Conservation (phyloP, 2,797 vertebrate species). For the Tachyglossus aculeatus region DNA sequence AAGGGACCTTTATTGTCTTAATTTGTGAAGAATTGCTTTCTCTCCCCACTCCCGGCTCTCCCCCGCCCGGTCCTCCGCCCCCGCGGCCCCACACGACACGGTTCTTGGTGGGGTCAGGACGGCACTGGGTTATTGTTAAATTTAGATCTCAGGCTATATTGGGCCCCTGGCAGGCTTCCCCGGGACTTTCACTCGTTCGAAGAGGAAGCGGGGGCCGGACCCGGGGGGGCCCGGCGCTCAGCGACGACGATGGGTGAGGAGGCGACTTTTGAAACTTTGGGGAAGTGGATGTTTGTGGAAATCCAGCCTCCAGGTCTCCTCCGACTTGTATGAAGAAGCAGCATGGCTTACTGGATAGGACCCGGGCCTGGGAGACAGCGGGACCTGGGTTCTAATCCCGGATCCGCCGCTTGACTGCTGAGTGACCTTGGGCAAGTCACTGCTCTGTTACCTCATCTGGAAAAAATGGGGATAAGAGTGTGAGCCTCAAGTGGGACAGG, state of each 20-base stretch:
- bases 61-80: no score
- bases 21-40: slow-evolving; percentile 81
- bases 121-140: slow-evolving; percentile 83
- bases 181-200: slow-evolving; percentile 82
- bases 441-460: not conserved
- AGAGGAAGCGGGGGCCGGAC: slow-evolving; percentile 78
- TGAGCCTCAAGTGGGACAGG: no score
- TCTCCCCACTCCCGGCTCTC: slow-evolving; percentile 38
- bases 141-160: slow-evolving; percentile 82
- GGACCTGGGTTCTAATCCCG: not conserved
- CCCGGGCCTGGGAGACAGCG: not conserved
- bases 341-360: no score
- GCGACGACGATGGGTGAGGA: slow-evolving; percentile 63
- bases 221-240: slow-evolving; percentile 60
- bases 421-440: not conserved
- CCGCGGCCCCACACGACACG: no score
- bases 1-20: slow-evolving; percentile 83
- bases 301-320: not conserved
- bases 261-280: slow-evolving; percentile 46
- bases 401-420: not conserved
- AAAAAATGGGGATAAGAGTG: not conserved
- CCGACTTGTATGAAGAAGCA: not conserved
- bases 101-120: slow-evolving; percentile 76
- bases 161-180: slow-evolving; percentile 71
- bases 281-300: not conserved